These are phyloP conservation scores for Papilio demoleus DNA, from an alignment of 2,888 invertebrate genomes.

Conservation along the genomic window DNA sequence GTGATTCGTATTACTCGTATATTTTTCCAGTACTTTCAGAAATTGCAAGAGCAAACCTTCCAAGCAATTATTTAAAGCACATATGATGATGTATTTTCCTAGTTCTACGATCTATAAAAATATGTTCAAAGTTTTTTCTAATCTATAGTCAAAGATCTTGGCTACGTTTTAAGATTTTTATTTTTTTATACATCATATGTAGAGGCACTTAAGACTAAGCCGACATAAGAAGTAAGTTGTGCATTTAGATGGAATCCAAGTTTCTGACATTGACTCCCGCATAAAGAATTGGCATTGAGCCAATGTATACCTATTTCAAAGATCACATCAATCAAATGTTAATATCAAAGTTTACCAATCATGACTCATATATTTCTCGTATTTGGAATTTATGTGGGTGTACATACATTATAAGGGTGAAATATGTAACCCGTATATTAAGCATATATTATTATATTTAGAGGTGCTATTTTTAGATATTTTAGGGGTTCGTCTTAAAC, in stretches of 20 bases:
- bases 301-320: not conserved
- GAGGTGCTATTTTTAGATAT: not conserved
- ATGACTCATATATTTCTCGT: constrained; percentile 10
- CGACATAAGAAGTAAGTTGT: no score
- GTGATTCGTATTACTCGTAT: constrained; percentile 1
- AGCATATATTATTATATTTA: not conserved
- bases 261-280: not conserved
- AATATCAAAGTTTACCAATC: constrained; percentile 15
- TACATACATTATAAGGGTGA: not conserved
- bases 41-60: not conserved
- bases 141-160: no score
- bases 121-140: no score
- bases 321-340: constrained; percentile 18
- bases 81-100: not conserved
- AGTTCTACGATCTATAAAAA: not conserved
- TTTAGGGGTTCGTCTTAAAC: not conserved
- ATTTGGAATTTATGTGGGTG: not conserved
- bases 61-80: not conserved
- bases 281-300: constrained; percentile 7
- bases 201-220: not conserved
- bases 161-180: no score
- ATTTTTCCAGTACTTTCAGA: not conserved
- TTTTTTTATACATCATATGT: not conserved
- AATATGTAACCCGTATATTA: not conserved
- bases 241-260: not conserved